These are phyloP conservation scores for Oscheius sp. DNA, from an alignment of 2,888 invertebrate genomes.

Conservation along the genomic window DNA sequence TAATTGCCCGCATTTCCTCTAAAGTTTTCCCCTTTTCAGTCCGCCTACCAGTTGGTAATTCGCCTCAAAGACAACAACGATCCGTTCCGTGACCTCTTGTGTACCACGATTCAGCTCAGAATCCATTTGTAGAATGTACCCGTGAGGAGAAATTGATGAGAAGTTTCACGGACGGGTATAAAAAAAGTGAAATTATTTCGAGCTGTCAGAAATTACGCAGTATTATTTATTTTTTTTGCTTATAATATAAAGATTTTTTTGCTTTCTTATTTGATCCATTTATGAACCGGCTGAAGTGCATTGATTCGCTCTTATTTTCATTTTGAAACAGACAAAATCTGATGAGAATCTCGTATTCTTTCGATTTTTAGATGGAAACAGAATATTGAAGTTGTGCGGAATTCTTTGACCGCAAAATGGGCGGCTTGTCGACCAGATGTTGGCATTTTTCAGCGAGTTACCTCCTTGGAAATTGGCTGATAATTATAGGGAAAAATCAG, in stretches of 20 bases:
- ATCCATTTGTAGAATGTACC: conserved; percentile 38
- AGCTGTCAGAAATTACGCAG: conserved; percentile 4
- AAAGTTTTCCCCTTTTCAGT: conserved; percentile 45
- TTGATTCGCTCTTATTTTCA: conserved; percentile 5
- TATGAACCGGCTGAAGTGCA: not conserved
- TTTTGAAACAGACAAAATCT: too few relatives aligned
- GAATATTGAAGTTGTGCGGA: too few relatives aligned
- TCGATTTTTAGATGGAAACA: too few relatives aligned
- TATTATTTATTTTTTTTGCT: conserved; percentile 19
- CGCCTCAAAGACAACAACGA: conserved; percentile 62
- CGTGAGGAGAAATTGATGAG: too few relatives aligned
- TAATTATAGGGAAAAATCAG: too few relatives aligned
- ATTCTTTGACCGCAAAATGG: too few relatives aligned
- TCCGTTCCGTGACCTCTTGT: conserved; percentile 62
- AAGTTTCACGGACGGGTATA: too few relatives aligned
- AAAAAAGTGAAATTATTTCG: too few relatives aligned
- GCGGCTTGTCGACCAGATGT: too few relatives aligned
- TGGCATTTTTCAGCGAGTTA: too few relatives aligned
- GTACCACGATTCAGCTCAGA: conserved; percentile 65
- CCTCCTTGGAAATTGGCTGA: too few relatives aligned
- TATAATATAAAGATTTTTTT: not conserved
- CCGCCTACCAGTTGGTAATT: conserved; percentile 63
- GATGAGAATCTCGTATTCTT: too few relatives aligned
- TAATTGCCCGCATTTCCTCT: conserved; percentile 14
- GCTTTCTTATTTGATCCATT: not conserved